A percentile compares a stretch with the other conserved stretches of the same genome.
Conservation (phyloP, 2,888 invertebrate genomes). For the Schizaphis graminum region DNA sequence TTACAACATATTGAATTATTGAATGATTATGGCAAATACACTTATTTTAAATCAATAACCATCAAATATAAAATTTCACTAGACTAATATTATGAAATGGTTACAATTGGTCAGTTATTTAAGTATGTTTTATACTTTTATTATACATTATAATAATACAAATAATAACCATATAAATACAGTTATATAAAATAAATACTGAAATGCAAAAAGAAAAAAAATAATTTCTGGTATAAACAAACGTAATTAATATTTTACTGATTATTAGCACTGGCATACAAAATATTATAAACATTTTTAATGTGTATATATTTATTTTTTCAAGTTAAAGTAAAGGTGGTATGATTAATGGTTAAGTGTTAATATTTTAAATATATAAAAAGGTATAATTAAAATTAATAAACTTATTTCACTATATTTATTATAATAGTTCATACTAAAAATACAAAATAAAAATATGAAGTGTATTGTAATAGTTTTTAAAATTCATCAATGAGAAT, state of each 20-base stretch:
- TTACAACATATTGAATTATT: constrained; percentile 28
- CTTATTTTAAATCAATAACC: constrained; percentile 31
- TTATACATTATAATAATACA: background rate
- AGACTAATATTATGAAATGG: constrained; percentile 1
- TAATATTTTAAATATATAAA: background rate
- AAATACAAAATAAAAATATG: constrained; percentile 15
- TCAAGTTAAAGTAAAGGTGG: background rate
- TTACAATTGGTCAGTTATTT: constrained; percentile 31
- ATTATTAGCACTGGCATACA: background rate
- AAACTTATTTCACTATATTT: background rate
- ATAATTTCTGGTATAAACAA: background rate
- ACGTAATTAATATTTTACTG: background rate
- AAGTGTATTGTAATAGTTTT: constrained; percentile 57
- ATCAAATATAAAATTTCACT: background rate
- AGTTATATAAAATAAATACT: background rate
- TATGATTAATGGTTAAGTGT: background rate
- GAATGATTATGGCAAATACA: background rate
- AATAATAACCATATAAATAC: background rate
- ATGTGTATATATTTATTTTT: background rate
- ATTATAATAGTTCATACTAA: background rate
- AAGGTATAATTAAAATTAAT: background rate
- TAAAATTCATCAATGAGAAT: background rate
- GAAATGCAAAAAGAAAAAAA: background rate
- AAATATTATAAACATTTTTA: background rate
- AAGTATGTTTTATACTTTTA: background rate